Evolutionary conservation across 2,797 vertebrate genomes (phyloP).

Genomic region (Australoheros facetus): DNA sequence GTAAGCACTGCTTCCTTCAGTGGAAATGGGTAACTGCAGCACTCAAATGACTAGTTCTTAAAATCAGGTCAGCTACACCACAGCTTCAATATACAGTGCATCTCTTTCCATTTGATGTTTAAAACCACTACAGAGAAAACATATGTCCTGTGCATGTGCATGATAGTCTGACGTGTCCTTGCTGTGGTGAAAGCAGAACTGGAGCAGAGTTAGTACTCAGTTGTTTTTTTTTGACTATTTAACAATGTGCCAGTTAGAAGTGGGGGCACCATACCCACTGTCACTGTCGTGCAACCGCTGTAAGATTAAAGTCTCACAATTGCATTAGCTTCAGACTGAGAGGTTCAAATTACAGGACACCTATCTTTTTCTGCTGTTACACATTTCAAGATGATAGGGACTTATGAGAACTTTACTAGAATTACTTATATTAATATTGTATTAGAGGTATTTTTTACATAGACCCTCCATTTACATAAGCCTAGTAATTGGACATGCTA

Average conservation of each 20-base stretch:
- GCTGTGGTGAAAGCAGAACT: constrained; percentile 24
- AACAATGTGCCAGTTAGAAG: background rate
- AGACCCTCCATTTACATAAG: too few relatives aligned
- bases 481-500: too few relatives aligned
- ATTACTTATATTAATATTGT: background rate
- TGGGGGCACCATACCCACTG: background rate
- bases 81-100: background rate
- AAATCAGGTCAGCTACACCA: constrained; percentile 25
- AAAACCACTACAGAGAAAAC: background rate
- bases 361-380: background rate
- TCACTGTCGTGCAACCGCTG: background rate
- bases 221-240: background rate
- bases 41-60: background rate
- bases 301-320: background rate
- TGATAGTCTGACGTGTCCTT: constrained; percentile 2
- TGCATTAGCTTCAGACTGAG: background rate
- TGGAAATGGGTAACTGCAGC: background rate
- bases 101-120: background rate
- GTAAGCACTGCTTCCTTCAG: background rate
- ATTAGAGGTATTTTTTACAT: too few relatives aligned
- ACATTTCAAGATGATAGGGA: background rate
- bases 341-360: background rate
- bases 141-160: background rate
- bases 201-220: background rate
- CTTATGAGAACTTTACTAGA: background rate